phyloP scores from a whole-genome alignment of 2,888 invertebrate species.

The Pseudolycoriella hygida region DNA sequence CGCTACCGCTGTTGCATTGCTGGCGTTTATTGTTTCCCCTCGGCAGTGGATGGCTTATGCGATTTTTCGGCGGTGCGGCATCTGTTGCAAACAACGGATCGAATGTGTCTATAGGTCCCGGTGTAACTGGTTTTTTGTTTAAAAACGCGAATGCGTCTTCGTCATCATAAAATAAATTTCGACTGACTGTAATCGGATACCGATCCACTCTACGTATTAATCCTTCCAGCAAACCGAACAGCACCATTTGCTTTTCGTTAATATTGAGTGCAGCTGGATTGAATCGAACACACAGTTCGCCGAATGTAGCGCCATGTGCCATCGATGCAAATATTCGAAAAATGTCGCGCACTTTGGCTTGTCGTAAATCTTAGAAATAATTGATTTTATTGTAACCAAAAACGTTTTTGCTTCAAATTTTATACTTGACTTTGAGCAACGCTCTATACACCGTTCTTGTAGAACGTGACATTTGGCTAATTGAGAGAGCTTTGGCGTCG shows the following conservation, averaged over 20 bases:
- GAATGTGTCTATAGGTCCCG: neutral
- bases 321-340: slow-evolving; percentile 60
- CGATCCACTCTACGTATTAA: slow-evolving; percentile 65
- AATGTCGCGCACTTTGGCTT: slow-evolving; percentile 49
- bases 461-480: slow-evolving; percentile 44
- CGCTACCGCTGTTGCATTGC: neutral
- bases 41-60: slow-evolving; percentile 11
- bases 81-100: neutral
- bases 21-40: slow-evolving; percentile 8
- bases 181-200: slow-evolving; percentile 34
- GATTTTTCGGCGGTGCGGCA: neutral
- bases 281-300: slow-evolving; percentile 53
- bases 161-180: slow-evolving; percentile 15
- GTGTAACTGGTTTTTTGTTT: slow-evolving; percentile 1
- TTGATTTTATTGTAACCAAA: neutral
- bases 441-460: slow-evolving; percentile 50
- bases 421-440: slow-evolving; percentile 50
- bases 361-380: slow-evolving; percentile 27
- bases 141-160: slow-evolving; percentile 5
- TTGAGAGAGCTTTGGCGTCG: slow-evolving; percentile 49
- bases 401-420: too few species aligned
- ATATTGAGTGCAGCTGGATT: slow-evolving; percentile 58
- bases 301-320: slow-evolving; percentile 57
- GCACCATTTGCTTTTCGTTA: slow-evolving; percentile 65
- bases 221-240: slow-evolving; percentile 75